Base-by-base conservation (phyloP, 2,113 vertebrate genomes). In the Tretioscincus oriximinensis region DNA sequence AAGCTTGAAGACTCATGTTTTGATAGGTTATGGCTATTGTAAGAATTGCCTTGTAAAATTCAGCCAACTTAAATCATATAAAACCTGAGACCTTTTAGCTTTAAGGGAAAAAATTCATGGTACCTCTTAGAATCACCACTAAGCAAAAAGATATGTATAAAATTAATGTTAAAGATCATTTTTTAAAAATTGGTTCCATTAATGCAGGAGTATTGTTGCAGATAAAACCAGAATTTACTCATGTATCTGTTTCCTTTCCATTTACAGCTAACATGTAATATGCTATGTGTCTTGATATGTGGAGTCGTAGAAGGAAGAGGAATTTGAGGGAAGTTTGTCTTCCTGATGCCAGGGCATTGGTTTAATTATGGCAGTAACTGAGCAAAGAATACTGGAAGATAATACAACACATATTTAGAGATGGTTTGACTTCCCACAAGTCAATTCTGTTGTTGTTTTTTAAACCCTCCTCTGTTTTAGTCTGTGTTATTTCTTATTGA, bases 401-500 rank as follows among this genome's bases (percentile, higher is more conserved):
- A 85, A 87, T 77, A 85, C 88, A 85, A 81, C 29, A 82, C 47
- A 67, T 21, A 83, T 88, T 66, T 76, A 6, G 45, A 85, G 70
- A 84, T 29, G 45, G 45, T 85, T 71, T 84, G 35, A 84, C 78
- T 72, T 85, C 22, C 87, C 71, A 80, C 63, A 75, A 68, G 71
- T 76, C 31, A 5, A 41, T 18, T 20, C 9, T 3, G 35, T 41
- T 41, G 35, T 41, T 41, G 35, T 24, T 9, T 41, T 35, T 28
- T 58, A 12, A 77, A 7, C 2, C 65, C 69, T 90, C 85, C 84
- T 81, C 22, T 72, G 71, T 82, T 92, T 76, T 20, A 21, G 75
- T 74, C 73, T 82, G 81, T 73, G 51, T 14, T 87, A 58, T 65
- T 89, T 89, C 82, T 90, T 83, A 71, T 31, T 70, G 65, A 82